These are phyloP conservation scores for Tiaroga cobitis DNA, from an alignment of 2,797 vertebrate species.

Conservation along the genomic window DNA sequence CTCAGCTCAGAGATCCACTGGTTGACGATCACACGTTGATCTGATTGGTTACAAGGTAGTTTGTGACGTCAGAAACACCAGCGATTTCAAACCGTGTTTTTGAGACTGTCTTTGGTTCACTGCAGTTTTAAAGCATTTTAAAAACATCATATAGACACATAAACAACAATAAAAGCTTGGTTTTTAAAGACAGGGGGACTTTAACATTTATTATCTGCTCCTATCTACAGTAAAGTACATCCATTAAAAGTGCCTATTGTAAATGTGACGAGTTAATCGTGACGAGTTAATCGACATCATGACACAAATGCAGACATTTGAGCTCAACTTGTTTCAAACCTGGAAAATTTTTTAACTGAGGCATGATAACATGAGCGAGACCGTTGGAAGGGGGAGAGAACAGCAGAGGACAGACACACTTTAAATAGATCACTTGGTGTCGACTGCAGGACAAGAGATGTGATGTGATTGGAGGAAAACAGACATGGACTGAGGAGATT, in stretches of 20 bases:
- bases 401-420: constrained; percentile 2
- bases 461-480: constrained; percentile 2
- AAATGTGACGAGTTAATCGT: background rate
- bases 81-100: no score
- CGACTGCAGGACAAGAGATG: background rate
- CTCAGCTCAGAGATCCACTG: no score
- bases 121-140: no score
- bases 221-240: background rate
- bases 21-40: no score
- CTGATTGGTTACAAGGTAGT: no score
- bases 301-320: background rate
- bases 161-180: no score
- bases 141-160: no score
- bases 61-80: no score
- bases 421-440: constrained; percentile 19
- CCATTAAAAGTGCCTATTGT: background rate
- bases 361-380: background rate
- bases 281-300: background rate
- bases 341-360: background rate
- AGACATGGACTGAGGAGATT: background rate
- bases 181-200: no score
- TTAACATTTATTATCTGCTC: background rate
- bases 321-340: background rate
- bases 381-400: background rate
- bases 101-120: no score